Evolutionary conservation across 2,888 invertebrate genomes (phyloP).

Genomic region (Cheilosia soror): DNA sequence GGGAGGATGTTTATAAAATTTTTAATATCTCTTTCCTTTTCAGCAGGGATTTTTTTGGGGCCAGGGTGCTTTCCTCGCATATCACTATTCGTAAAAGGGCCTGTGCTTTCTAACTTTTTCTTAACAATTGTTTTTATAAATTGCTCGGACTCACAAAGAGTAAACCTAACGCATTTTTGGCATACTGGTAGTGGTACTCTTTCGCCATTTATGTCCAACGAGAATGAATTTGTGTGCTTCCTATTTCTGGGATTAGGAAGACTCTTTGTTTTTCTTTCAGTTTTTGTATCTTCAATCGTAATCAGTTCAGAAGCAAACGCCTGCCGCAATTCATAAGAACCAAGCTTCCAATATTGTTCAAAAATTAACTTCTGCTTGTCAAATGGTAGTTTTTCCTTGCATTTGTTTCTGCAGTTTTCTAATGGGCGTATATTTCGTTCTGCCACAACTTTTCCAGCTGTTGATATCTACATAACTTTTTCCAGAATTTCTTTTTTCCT

Average conservation of each 20-base stretch:
- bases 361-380: constrained; percentile 6
- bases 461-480: constrained; percentile 11
- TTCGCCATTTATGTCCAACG: constrained; percentile 62
- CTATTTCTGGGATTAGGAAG: constrained; percentile 54
- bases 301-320: constrained; percentile 38
- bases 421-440: constrained; percentile 3
- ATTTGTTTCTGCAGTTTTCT: constrained; percentile 9
- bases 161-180: constrained; percentile 70
- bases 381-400: constrained; percentile 1
- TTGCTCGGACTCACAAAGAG: constrained; percentile 67
- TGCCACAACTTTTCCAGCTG: constrained; percentile 11
- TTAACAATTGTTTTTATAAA: constrained; percentile 71
- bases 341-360: constrained; percentile 16
- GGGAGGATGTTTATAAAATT: constrained; percentile 30
- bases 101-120: constrained; percentile 46
- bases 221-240: constrained; percentile 48
- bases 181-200: constrained; percentile 63
- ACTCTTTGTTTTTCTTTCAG: constrained; percentile 36
- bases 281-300: constrained; percentile 49
- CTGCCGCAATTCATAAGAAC: constrained; percentile 7
- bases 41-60: constrained; percentile 41
- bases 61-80: constrained; percentile 45
- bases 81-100: constrained; percentile 27
- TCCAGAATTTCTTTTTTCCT: constrained; percentile 1
- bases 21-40: constrained; percentile 54